A percentile compares a stretch with the other conserved stretches of the same genome.
phyloP scores from a whole-genome alignment of 2,797 vertebrate genomes.

The Trachurus trachurus region DNA sequence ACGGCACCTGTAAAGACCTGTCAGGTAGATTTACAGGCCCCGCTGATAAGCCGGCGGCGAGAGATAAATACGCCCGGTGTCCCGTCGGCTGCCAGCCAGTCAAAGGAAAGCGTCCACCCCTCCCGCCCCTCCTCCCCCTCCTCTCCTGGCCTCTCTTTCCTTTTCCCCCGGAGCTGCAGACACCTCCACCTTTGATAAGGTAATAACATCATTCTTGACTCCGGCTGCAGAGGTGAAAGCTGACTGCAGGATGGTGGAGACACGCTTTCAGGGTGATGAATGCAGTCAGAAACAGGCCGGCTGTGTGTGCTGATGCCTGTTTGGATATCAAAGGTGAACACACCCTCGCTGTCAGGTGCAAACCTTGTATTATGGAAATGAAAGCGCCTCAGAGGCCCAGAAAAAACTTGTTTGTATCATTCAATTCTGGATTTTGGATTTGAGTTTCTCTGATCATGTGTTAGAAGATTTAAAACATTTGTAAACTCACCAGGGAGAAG shows the following conservation, averaged over 20 bases:
- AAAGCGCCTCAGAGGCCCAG: slow-evolving; percentile 29
- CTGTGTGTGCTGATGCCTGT: slow-evolving; percentile 66
- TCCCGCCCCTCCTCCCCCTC: slow-evolving; percentile 15
- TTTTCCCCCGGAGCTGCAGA: slow-evolving; percentile 80
- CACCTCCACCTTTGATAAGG: slow-evolving; percentile 91
- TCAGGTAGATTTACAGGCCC: slow-evolving; percentile 84
- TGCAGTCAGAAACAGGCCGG: slow-evolving; percentile 85
- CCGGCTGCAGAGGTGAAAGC: slow-evolving; percentile 91
- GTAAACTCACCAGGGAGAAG: neutral
- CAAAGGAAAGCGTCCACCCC: slow-evolving; percentile 74
- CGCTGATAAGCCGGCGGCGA: slow-evolving; percentile 76
- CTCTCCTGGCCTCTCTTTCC: slow-evolving; percentile 33
- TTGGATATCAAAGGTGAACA: slow-evolving; percentile 71
- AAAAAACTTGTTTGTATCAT: slow-evolving; percentile 27
- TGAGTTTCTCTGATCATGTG: neutral
- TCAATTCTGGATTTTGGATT: slow-evolving; percentile 3
- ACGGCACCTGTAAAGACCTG: slow-evolving; percentile 85
- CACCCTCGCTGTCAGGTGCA: slow-evolving; percentile 58
- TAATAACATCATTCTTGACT: slow-evolving; percentile 87
- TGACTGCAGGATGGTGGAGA: slow-evolving; percentile 89
- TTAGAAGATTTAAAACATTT: slow-evolving; percentile 9
- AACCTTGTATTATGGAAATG: slow-evolving; percentile 39
- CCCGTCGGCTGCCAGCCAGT: slow-evolving; percentile 84
- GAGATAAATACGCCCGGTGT: slow-evolving; percentile 75
- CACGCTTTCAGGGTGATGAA: slow-evolving; percentile 93